Base-by-base conservation (phyloP, 2,797 vertebrate genomes). In the Ptychadena robeensis region DNA sequence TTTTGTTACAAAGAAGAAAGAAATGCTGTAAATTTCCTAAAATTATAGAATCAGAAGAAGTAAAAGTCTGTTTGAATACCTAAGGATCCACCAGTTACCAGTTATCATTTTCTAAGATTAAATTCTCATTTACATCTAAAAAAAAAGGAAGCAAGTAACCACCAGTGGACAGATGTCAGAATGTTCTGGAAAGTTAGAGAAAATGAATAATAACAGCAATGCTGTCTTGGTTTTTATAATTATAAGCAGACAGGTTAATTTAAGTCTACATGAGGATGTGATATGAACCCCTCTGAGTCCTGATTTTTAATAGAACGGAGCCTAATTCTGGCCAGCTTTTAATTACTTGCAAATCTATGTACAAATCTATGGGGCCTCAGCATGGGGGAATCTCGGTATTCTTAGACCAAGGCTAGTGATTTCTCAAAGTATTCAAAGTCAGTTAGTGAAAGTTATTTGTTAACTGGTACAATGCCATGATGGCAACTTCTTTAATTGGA, bases 231-330 rank as follows among this genome's bases (percentile, higher is more conserved):
- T 37, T 65, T 18, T 37, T 44, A 31, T 15, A 44, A 76, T 64
- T 31, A 65, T 76, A 76, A 76, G 38, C 38, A 38, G 38, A 35
- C 27, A 65, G 63, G 63, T 76, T 31, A 76, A 76, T 76, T 38
- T 11, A 30, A 44, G 73, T 44, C 73, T 44, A 44, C 27, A 65
- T 22, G 38, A 65, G 63, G 61, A 65, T 76, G 63, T 65, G 73
- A 76, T 44, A 63, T 30, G 73, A 76, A 44, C 61, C 73, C 61
- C 59, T 59, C 72, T 22, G 73, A 76, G 73, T 37, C 73, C 30
- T 31, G 31, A 76, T 28, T 66, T n/a, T 76, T 76, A 76, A 76
- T 76, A 76, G 73, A 76, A 76, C 73, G 65, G 18, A 65, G 66
- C 61, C 35, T 65, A 63, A 76, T 76, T 76, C 73, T 44, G 61